phyloP scores from a whole-genome alignment of 2,888 invertebrate species.

The Bombylius discolor region DNA sequence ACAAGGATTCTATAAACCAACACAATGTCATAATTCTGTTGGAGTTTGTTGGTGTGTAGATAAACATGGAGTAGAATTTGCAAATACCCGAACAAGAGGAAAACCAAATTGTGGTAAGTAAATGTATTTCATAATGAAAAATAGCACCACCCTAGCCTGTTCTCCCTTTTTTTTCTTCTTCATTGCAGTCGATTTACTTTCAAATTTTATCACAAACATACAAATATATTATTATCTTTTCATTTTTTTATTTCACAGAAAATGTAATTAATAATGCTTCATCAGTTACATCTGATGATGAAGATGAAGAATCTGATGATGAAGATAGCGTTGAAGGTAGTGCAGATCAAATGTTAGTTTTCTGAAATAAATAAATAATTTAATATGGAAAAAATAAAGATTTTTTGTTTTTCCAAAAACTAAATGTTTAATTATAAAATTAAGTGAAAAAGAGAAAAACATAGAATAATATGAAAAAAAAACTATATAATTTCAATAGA shows the following conservation, averaged over 20 bases:
- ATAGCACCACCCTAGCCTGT: too few relatives aligned
- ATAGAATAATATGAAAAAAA: too few relatives aligned
- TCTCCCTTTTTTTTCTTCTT: too few relatives aligned
- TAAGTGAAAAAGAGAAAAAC: too few relatives aligned
- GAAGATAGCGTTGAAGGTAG: conserved; percentile 61
- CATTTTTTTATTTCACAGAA: conserved; percentile 23
- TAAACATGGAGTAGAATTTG: conserved; percentile 77
- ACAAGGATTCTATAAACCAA: conserved; percentile 72
- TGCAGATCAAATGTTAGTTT: conserved; percentile 62
- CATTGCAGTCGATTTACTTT: too few relatives aligned
- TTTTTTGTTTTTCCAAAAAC: too few relatives aligned
- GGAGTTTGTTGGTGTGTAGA: conserved; percentile 91
- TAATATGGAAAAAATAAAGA: too few relatives aligned
- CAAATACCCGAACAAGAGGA: conserved; percentile 70
- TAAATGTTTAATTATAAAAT: too few relatives aligned
- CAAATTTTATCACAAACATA: too few relatives aligned
- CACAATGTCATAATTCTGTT: conserved; percentile 77
- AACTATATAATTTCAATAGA: too few relatives aligned
- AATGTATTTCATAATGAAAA: background rate
- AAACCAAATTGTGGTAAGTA: conserved; percentile 65
- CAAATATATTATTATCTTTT: background rate
- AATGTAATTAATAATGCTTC: conserved; percentile 45
- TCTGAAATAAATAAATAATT: conserved; percentile 37
- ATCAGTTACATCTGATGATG: conserved; percentile 52
- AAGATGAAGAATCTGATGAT: conserved; percentile 58